phyloP scores from a whole-genome alignment of 2,797 vertebrate species.

The Myotis pilosus region DNA sequence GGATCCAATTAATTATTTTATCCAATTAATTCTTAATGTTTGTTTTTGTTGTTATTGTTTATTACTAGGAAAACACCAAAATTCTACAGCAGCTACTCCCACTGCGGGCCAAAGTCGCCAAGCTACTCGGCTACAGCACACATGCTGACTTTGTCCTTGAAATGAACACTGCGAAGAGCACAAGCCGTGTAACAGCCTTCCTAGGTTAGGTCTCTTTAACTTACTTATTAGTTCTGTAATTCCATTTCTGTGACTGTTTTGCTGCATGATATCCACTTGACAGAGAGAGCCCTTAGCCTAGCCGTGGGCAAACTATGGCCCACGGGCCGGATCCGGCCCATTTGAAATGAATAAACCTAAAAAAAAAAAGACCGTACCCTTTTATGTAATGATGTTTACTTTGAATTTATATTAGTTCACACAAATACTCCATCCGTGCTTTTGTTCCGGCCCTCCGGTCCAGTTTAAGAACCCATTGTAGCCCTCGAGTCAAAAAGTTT shows the following conservation, averaged over 20 bases:
- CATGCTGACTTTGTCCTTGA: slow-evolving; percentile 95
- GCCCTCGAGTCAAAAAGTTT: no score
- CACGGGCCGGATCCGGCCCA: no score
- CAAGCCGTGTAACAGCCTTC: slow-evolving; percentile 82
- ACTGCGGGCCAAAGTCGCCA: slow-evolving; percentile 90
- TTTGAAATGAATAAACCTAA: no score
- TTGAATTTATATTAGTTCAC: no score
- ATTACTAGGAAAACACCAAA: slow-evolving; percentile 89
- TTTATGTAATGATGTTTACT: no score
- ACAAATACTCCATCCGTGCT: no score
- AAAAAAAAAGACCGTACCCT: no score
- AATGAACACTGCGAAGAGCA: slow-evolving; percentile 93
- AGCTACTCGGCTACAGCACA: slow-evolving; percentile 91
- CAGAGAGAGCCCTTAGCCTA: neutral
- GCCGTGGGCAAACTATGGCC: no score
- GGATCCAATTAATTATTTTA: neutral
- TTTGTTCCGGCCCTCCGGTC: no score
- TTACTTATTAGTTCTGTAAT: neutral
- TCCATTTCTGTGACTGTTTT: neutral
- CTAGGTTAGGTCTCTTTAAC: slow-evolving; percentile 81
- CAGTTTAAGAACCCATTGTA: no score
- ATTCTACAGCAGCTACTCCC: slow-evolving; percentile 92
- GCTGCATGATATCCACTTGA: neutral
- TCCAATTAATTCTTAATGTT: neutral
- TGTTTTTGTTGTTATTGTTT: slow-evolving; percentile 24